Conservation (phyloP, 2,888 invertebrate genomes). For the Agriopis leucophaearia region DNA sequence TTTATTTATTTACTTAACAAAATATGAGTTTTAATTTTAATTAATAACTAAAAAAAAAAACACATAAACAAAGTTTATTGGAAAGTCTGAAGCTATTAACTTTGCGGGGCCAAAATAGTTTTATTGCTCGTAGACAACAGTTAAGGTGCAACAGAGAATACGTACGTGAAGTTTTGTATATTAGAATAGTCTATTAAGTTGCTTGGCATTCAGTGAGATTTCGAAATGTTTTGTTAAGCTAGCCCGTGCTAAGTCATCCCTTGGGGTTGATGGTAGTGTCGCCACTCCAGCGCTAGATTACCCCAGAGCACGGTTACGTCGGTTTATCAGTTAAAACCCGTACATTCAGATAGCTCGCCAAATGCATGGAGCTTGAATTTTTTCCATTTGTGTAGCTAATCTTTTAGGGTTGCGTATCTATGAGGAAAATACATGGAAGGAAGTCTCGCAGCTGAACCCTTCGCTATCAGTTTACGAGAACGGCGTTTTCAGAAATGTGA, state of each 20-base stretch:
- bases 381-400: conserved; percentile 46
- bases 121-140: neutral
- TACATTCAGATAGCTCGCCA: conserved; percentile 50
- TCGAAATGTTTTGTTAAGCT: conserved; percentile 48
- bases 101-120: neutral
- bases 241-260: conserved; percentile 50
- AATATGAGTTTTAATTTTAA: no score
- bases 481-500: conserved; percentile 13
- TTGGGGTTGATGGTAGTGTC: conserved; percentile 51
- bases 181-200: conserved; percentile 14
- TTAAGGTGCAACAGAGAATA: conserved; percentile 7
- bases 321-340: conserved; percentile 57
- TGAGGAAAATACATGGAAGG: conserved; percentile 45
- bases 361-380: conserved; percentile 46
- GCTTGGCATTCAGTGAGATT: conserved; percentile 28
- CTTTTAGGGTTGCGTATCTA: conserved; percentile 46
- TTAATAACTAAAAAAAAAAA: no score
- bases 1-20: no score
- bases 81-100: neutral
- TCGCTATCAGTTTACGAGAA: conserved; percentile 22
- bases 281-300: conserved; percentile 57
- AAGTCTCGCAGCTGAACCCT: conserved; percentile 36
- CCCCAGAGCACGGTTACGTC: conserved; percentile 59
- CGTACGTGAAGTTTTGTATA: neutral
- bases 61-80: neutral